Evolutionary conservation across 2,113 vertebrate genomes (phyloP).

Genomic region (Brachyhypopomus occidentalis): DNA sequence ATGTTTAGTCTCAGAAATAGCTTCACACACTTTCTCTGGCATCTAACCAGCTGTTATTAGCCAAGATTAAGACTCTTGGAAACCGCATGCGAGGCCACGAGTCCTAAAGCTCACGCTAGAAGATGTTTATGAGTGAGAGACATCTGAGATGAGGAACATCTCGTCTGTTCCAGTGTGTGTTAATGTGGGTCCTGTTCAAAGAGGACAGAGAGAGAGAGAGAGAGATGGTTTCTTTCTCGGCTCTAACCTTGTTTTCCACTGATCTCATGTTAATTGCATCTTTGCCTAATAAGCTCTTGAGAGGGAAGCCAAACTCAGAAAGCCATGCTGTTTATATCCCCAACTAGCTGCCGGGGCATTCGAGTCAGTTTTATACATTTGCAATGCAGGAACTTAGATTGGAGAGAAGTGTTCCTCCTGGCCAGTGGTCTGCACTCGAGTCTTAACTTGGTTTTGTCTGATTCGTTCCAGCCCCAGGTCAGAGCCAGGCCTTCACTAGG

Average conservation of each 20-base stretch:
- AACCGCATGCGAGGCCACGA: neutral
- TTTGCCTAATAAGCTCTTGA: conserved; percentile 56
- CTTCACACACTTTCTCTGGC: neutral
- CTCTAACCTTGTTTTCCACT: conserved; percentile 48
- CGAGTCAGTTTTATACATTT: conserved; percentile 56
- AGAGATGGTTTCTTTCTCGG: neutral
- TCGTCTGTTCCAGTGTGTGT: neutral
- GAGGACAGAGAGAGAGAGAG: neutral
- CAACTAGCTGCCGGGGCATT: conserved; percentile 50
- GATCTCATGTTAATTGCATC: conserved; percentile 61
- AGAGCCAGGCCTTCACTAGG: neutral
- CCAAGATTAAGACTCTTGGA: neutral
- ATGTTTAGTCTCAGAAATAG: no score
- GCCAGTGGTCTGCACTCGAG: conserved; percentile 33
- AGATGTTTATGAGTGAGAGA: conserved; percentile 8
- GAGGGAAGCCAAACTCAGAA: conserved; percentile 45
- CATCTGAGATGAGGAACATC: conserved; percentile 12
- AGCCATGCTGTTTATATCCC: conserved; percentile 57
- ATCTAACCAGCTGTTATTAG: neutral
- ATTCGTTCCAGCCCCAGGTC: conserved; percentile 9
- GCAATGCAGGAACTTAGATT: conserved; percentile 17
- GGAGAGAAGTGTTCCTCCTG: conserved; percentile 14
- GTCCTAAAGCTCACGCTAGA: conserved; percentile 18
- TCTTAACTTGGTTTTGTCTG: conserved; percentile 5
- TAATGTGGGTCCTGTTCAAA: conserved; percentile 7